phyloP scores from a whole-genome alignment of 2,797 vertebrate species.

The Esox masquinongy region DNA sequence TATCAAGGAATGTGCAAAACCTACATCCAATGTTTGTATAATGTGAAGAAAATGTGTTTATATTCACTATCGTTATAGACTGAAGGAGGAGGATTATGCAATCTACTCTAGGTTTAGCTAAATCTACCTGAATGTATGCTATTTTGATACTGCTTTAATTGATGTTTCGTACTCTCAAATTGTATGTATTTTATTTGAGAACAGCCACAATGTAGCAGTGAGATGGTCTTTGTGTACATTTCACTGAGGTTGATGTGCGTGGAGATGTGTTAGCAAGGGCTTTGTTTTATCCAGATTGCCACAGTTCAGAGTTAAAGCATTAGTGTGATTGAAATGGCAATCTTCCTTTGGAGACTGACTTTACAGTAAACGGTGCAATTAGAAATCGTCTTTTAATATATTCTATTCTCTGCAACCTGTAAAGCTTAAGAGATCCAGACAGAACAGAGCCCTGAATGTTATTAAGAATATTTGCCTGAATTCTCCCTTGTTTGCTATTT shows the following conservation, averaged over 20 bases:
- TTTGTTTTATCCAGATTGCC: too few species aligned
- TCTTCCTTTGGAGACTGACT: too few species aligned
- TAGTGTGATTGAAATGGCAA: too few species aligned
- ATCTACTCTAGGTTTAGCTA: slow-evolving; percentile 59
- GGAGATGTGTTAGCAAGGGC: background rate
- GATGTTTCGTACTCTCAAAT: slow-evolving; percentile 46
- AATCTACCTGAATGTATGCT: slow-evolving; percentile 50
- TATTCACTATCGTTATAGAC: slow-evolving; percentile 53
- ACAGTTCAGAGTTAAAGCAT: too few species aligned
- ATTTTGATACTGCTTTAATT: slow-evolving; percentile 61
- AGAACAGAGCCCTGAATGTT: background rate
- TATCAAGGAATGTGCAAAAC: slow-evolving; percentile 62
- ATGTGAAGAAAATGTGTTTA: slow-evolving; percentile 62
- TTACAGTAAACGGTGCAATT: too few species aligned
- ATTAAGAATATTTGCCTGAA: slow-evolving; percentile 35
- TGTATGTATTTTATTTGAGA: slow-evolving; percentile 36
- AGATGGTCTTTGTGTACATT: slow-evolving; percentile 23
- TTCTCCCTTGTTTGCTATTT: slow-evolving; percentile 28
- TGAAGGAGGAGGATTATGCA: slow-evolving; percentile 68
- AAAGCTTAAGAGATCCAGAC: too few species aligned
- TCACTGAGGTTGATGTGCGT: background rate
- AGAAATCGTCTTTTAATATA: too few species aligned
- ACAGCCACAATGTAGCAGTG: slow-evolving; percentile 50
- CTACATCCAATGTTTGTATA: slow-evolving; percentile 57
- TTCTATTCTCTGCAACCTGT: too few species aligned